Base-by-base conservation (phyloP, 2,797 vertebrate species). In the Galagoides demidoff region DNA sequence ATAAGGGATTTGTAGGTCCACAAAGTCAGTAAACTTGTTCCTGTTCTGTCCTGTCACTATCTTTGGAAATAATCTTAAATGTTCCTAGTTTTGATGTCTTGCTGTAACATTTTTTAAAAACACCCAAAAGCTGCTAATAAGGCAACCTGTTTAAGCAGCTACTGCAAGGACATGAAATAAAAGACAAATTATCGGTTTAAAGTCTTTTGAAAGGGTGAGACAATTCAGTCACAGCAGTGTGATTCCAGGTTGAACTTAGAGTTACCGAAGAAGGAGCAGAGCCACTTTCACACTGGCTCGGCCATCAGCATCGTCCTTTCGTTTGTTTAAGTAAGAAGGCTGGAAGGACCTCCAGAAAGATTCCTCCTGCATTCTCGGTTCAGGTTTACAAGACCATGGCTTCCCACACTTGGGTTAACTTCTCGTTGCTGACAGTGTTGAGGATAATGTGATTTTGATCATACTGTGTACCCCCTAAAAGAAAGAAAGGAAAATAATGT, bases 371-470 rank as follows among this genome's bases (percentile, higher is more conserved):
- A 0, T 49, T 59, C 87, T 55, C 31, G 5, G 13, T 81, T 74
- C 71, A 45, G 52, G 45, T 74, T 99, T 98, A 99, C 5, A 99
- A 97, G 70, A 99, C 97, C 90, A 99, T 98, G 16, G 99, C 89
- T 37, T 98, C 99, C 99, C 99, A 99, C 77, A 98, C 98, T 95
- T 99, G 99, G 0, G 97, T 99, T 82, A 97, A 31, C 97, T 99
- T 99, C 4, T 96, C 99, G 90, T 99, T 98, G 0, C 98, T 98
- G 68, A 98, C 98, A 0, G 98, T 98, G 98, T 99, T 99, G 94
- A 99, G 99, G 95, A 99, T 98, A 31, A 99, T 98, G 64, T 99
- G 99, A 97, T 99, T 98, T 9, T 99, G 99, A 96, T 99, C 99
- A 11, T 99, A 99, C 61, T 99, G 99, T 13, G 98, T 92, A 3